Conservation (phyloP, 2,888 invertebrate species). For the Chalcis sispes region DNA sequence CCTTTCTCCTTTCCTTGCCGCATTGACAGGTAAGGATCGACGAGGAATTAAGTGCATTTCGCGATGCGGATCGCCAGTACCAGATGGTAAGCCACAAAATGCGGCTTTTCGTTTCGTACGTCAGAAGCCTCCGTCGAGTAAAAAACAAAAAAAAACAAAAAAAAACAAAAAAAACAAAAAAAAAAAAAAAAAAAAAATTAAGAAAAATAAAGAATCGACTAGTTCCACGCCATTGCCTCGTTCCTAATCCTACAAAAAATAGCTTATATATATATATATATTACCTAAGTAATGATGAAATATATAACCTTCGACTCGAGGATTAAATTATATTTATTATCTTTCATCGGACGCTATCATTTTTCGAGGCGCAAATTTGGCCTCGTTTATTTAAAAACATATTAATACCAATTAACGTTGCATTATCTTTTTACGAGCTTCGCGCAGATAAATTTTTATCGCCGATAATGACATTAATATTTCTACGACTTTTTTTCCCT, state of each 20-base stretch:
- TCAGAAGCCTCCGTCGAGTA: no score
- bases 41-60: constrained; percentile 37
- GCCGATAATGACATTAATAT: no score
- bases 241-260: constrained; percentile 24
- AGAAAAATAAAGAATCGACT: not conserved
- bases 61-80: no score
- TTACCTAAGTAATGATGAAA: constrained; percentile 11
- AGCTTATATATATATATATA: constrained; percentile 17
- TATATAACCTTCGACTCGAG: not conserved
- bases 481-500: not conserved
- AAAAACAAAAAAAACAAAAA: not conserved
- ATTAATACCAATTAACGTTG: no score
- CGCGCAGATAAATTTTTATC: no score
- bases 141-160: not conserved
- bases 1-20: not conserved
- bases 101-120: constrained; percentile 4
- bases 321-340: constrained; percentile 36
- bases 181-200: not conserved
- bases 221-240: not conserved
- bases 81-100: constrained; percentile 7
- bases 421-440: no score
- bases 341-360: not conserved
- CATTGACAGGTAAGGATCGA: constrained; percentile 15
- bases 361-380: no score
- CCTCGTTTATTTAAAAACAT: no score